Conservation (phyloP, 2,113 vertebrate species). For the Conger conger region DNA sequence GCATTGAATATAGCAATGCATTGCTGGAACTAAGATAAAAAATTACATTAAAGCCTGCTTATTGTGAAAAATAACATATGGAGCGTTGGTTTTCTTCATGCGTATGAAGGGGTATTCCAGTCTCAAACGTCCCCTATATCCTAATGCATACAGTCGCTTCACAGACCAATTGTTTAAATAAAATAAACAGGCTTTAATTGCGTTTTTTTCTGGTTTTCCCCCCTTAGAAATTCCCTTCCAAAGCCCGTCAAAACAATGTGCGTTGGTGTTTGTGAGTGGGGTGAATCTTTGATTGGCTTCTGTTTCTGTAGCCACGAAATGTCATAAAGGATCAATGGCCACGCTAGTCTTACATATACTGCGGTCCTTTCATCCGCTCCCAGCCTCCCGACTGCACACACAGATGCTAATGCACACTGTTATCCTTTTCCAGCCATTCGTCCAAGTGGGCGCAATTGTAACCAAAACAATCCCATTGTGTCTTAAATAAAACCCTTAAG, state of each 20-base stretch:
- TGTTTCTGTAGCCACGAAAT: constrained; percentile 46
- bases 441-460: constrained; percentile 27
- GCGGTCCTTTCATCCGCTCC: constrained; percentile 48
- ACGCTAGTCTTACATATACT: constrained; percentile 41
- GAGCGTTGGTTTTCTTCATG: no score
- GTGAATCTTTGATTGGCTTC: constrained; percentile 38
- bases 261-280: constrained; percentile 22
- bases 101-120: no score
- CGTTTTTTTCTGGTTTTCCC: background rate
- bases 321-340: constrained; percentile 55
- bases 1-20: no score
- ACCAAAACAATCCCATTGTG: constrained; percentile 49
- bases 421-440: constrained; percentile 32
- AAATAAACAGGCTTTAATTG: background rate
- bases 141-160: background rate
- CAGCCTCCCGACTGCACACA: constrained; percentile 39
- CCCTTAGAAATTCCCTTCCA: constrained; percentile 13
- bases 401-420: constrained; percentile 35
- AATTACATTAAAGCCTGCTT: no score
- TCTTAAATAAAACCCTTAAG: constrained; percentile 21
- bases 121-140: no score
- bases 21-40: no score
- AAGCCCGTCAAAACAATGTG: constrained; percentile 23
- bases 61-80: no score
- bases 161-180: constrained; percentile 2